A percentile compares a stretch with the other conserved stretches of the same genome.
Conservation (phyloP, 2,113 vertebrate species). For the Willisornis vidua region DNA sequence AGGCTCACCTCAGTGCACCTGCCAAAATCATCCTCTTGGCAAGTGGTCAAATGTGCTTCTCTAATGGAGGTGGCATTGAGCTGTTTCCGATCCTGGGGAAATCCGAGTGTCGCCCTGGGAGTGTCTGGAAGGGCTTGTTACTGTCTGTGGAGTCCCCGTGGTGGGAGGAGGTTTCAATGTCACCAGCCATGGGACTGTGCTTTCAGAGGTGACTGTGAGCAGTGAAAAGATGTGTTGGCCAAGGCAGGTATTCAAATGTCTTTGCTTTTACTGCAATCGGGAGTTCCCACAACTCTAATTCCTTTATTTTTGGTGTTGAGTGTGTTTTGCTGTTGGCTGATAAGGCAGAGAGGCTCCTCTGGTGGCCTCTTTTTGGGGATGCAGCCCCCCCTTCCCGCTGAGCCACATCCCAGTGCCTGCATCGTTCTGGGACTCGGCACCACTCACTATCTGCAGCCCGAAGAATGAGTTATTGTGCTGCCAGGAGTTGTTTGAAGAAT, state of each 20-base stretch:
- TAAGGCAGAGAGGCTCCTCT: neutral
- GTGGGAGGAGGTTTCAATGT: neutral
- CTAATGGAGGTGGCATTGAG: neutral
- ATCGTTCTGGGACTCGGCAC: neutral
- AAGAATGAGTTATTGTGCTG: conserved; percentile 50
- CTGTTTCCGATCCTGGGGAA: fast-evolving
- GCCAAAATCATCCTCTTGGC: conserved; percentile 15
- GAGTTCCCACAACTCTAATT: neutral
- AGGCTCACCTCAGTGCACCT: neutral
- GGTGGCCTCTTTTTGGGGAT: neutral
- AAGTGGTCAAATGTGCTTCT: neutral
- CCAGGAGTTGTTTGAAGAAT: conserved; percentile 56
- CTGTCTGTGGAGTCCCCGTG: fast-evolving
- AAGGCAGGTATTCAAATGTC: fast-evolving
- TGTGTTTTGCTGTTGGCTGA: neutral
- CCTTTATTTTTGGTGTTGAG: neutral
- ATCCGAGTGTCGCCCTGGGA: neutral
- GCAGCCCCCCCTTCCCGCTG: neutral
- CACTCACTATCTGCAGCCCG: neutral
- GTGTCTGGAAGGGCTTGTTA: fast-evolving
- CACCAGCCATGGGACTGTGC: neutral
- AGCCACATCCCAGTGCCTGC: conserved; percentile 8
- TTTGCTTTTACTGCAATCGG: fast-evolving
- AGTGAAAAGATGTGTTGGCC: neutral
- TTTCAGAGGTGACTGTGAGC: neutral